Percentiles rank a stretch among this genome's conserved stretches.
Conservation (phyloP, 2,888 invertebrate species). For the Amblyteles armatorius region DNA sequence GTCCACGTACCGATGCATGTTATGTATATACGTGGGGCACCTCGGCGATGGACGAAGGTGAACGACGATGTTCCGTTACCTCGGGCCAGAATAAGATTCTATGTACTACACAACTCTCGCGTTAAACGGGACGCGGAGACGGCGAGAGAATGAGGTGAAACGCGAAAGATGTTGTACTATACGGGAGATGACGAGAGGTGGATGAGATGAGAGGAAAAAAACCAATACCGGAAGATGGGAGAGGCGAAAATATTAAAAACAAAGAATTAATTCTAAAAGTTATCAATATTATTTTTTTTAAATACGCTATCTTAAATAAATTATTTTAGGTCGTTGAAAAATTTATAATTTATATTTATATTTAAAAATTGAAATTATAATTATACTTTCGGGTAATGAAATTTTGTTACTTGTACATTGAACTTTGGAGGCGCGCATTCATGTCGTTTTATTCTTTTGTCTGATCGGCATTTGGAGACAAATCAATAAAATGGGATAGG, state of each 20-base stretch:
- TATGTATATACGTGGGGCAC: conserved; percentile 37
- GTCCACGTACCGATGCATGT: conserved; percentile 25
- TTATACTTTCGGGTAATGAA: not conserved
- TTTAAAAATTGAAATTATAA: no score
- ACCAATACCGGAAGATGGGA: not conserved
- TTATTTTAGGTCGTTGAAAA: no score
- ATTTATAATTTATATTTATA: no score
- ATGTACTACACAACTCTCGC: conserved; percentile 4
- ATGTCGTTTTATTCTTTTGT: not conserved
- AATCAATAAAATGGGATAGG: not conserved
- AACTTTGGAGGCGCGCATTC: not conserved
- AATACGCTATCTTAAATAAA: no score
- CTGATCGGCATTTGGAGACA: not conserved
- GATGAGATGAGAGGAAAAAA: conserved; percentile 5
- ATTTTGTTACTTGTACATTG: not conserved
- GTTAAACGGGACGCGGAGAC: conserved; percentile 5
- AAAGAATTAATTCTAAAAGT: not conserved
- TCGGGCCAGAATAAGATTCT: conserved; percentile 61
- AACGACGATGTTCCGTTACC: conserved; percentile 70
- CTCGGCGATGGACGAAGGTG: conserved; percentile 55
- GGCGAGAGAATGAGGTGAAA: conserved; percentile 31
- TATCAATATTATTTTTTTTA: no score
- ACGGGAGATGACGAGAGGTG: conserved; percentile 1
- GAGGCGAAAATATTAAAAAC: not conserved
- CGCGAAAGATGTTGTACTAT: conserved; percentile 11